Base-by-base conservation (phyloP, 1,140 invertebrate species). In the Kradibia gibbosae region DNA sequence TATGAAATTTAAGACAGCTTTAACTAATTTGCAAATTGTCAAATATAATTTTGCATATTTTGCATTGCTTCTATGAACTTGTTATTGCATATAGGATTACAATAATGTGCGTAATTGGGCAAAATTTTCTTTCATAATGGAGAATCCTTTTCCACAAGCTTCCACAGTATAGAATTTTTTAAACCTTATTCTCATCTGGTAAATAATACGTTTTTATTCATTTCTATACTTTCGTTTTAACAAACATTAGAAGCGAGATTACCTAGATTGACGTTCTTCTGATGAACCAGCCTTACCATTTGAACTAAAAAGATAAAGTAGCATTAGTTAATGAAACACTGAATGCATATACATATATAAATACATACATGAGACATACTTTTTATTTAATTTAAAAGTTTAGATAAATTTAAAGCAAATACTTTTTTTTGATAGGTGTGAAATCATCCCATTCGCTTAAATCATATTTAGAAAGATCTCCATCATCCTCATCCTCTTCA, bases 401-500 rank as follows among this genome's bases (percentile, higher is more conserved):
- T n/a, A n/a, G n/a, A n/a, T n/a, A 17, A 73, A 50, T 48, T 50
- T 60, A 50, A 76, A 34, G 20, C 72, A 71, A 48, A 73, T 86
- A 91, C 90, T 85, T 90, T 83, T 90, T 90, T 83, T 91, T 90
- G 73, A 83, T 83, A 13, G 91, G 86, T 72, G 91, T 91, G 80
- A 92, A 91, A 72, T 93, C 92, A 72, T 94, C 95, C 93, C 94
- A 95, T 86, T 94, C 95, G 88, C 93, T 95, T 48, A 97, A 91
- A 90, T 96, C 95, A 87, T 97, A 97, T 88, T 96, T 96, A 22
- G 95, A 96, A 80, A 96, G 90, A 91, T 97, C 95, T 31, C 92
- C 95, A 80, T 95, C 95, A 74, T 95, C 94, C 3, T 93, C 93
- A 0, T 93, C 92, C 0, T 94, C 93, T 0, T 94, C 92, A 2